Base-by-base conservation (phyloP, 2,797 vertebrate genomes). In the Eupleurogrammus muticus region DNA sequence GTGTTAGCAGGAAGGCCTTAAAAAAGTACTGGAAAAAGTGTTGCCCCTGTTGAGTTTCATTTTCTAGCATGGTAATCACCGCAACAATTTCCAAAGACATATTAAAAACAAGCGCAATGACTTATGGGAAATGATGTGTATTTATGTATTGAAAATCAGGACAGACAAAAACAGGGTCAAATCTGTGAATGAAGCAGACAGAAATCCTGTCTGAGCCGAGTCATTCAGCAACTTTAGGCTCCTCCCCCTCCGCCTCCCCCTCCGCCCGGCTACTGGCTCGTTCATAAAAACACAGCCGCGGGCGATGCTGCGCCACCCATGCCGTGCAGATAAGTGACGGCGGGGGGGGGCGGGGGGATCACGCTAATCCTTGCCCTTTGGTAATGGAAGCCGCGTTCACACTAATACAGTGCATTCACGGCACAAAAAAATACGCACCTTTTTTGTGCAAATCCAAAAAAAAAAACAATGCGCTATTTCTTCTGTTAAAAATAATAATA, bases 311-410 rank as follows among this genome's bases (percentile, higher is more conserved):
- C 50, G 59, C 66, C 77, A 72, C 51, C 73, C 49, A 58, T 77
- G 60, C 78, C 1, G 47, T 44, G 48, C 34, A 68, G 75, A 87
- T 82, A 82, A 81, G 66, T 59, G 58, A 28, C 67, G n/a, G n/a
- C n/a, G n/a, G n/a, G n/a, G 46, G 38, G 46, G 20, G 72, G 79
- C n/a, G 46, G 38, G 46, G 20, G 72, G 79, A 85, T 79, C 80
- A 75, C 14, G 47, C 68, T 87, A 83, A 87, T 83, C 70, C 82
- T 49, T 70, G 72, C 63, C 78, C 79, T 84, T 82, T 81, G 66
- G 46, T 84, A 72, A 83, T 52, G 16, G 57, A 77, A 55, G 58
- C 64, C 47, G 53, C 57, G 49, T 76, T 75, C 10, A 74, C 49
- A 42, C 60, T 36, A 61, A 74, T 32, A 52, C 19, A 56, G 2